A percentile compares a stretch with the other conserved stretches of the same genome.
Evolutionary conservation across 2,797 vertebrate species (phyloP).

Genomic region (Falco columbarius): DNA sequence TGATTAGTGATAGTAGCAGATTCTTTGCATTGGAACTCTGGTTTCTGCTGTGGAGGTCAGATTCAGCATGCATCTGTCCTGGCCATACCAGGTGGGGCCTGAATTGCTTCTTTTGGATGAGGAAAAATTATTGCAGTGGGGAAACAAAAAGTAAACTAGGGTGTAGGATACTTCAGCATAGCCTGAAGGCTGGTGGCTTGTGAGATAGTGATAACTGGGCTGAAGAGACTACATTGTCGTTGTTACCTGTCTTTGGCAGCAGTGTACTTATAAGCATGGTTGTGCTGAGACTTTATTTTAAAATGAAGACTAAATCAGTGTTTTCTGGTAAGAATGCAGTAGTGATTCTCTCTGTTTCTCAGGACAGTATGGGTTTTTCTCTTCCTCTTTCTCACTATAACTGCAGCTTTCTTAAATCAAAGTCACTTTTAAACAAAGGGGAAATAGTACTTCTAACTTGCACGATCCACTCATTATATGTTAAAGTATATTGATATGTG

Average conservation of each 20-base stretch:
- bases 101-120: background rate
- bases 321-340: background rate
- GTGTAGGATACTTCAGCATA: background rate
- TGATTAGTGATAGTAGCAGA: background rate
- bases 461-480: background rate
- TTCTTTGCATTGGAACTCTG: background rate
- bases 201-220: rapidly evolving
- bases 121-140: background rate
- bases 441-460: background rate
- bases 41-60: background rate
- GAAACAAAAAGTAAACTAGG: background rate
- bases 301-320: background rate
- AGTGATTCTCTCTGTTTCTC: background rate
- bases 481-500: background rate
- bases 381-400: background rate
- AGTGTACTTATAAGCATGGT: background rate
- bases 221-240: background rate
- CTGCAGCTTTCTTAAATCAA: background rate
- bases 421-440: background rate
- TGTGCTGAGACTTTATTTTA: background rate
- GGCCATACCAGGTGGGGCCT: background rate
- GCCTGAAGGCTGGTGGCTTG: background rate
- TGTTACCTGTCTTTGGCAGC: background rate
- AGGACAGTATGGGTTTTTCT: background rate
- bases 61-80: background rate